Evolutionary conservation across 2,797 vertebrate genomes (phyloP).

Genomic region (Cirrhinus mrigala): DNA sequence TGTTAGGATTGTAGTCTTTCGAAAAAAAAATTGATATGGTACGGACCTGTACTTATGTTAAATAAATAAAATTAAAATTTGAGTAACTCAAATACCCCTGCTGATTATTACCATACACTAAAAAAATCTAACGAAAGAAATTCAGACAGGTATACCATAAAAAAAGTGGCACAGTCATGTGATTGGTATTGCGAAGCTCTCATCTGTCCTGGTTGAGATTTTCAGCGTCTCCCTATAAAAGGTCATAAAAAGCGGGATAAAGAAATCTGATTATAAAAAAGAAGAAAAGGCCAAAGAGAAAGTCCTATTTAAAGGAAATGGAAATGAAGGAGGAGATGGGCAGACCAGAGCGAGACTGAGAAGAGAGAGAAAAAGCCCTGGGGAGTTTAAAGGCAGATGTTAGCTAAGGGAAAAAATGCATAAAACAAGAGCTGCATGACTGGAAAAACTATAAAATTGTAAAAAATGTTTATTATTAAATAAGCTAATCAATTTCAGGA

Average conservation of each 20-base stretch:
- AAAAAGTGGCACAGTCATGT: background rate
- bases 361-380: constrained; percentile 3
- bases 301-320: constrained; percentile 43
- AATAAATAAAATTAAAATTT: too few relatives aligned
- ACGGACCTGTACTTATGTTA: too few relatives aligned
- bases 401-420: background rate
- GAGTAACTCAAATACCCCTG: background rate
- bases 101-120: background rate
- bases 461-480: background rate
- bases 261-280: constrained; percentile 33
- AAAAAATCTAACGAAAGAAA: background rate
- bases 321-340: constrained; percentile 12
- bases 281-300: constrained; percentile 26
- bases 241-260: background rate
- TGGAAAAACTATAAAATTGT: background rate
- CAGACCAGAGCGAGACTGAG: background rate
- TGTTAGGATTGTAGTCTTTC: background rate
- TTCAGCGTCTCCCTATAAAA: background rate
- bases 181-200: background rate
- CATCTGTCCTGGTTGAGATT: constrained; percentile 7
- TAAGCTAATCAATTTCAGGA: background rate
- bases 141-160: background rate
- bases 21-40: background rate
- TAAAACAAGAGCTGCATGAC: constrained; percentile 2
- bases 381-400: constrained; percentile 5